Evolutionary conservation across 2,797 vertebrate genomes (phyloP).

Genomic region (Holocentrus rufus): DNA sequence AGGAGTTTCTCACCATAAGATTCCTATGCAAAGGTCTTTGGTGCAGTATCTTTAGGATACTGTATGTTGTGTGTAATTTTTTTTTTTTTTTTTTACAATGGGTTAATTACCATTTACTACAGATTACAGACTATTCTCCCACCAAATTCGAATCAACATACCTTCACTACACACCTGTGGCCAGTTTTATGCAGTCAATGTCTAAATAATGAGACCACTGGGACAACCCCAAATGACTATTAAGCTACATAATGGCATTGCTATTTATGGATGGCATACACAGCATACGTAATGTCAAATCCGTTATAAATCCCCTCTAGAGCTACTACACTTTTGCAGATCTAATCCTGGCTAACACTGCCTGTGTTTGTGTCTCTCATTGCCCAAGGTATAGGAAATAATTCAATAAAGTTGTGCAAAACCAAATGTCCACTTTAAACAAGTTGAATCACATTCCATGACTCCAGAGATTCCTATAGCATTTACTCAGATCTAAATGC

Average conservation of each 20-base stretch:
- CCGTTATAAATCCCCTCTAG: slow-evolving; percentile 8
- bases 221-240: too few species aligned
- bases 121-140: not conserved
- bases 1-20: too few species aligned
- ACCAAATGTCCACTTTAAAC: too few species aligned
- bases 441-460: too few species aligned
- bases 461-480: not conserved
- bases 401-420: too few species aligned
- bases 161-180: not conserved
- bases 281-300: slow-evolving; percentile 27
- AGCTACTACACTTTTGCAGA: not conserved
- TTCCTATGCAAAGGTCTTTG: too few species aligned
- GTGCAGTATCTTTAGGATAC: too few species aligned
- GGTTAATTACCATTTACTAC: too few species aligned
- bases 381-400: too few species aligned
- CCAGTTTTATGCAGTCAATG: rapidly evolving
- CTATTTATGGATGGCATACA: slow-evolving; percentile 18
- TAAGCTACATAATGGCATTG: slow-evolving; percentile 33
- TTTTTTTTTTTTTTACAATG: too few species aligned
- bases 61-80: too few species aligned
- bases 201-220: not conserved
- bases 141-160: not conserved
- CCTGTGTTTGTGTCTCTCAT: not conserved
- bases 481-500: not conserved
- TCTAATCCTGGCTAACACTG: not conserved